These are phyloP conservation scores for Sitobion miscanthi DNA, from an alignment of 1,140 invertebrate species.

Conservation along the genomic window DNA sequence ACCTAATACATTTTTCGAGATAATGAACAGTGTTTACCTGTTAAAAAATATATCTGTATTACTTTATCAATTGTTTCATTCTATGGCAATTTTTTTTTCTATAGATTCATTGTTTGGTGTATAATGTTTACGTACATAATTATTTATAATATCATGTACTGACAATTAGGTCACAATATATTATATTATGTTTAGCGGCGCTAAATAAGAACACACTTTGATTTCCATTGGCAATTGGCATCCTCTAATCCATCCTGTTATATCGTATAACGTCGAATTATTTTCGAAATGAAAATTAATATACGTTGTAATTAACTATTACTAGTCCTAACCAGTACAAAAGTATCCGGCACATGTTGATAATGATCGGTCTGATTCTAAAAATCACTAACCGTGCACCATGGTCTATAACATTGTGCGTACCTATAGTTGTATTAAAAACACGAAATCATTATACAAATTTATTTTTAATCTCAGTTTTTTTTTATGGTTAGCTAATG, in stretches of 20 bases:
- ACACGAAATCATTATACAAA: slow-evolving; percentile 24
- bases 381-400: slow-evolving; percentile 36
- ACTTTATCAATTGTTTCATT: background rate
- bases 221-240: background rate
- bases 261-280: background rate
- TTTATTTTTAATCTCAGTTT: slow-evolving; percentile 13
- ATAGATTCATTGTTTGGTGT: background rate
- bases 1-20: background rate
- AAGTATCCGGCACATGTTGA: slow-evolving; percentile 35
- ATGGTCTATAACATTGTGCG: background rate
- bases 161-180: background rate
- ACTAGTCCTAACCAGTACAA: background rate
- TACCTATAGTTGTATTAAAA: background rate
- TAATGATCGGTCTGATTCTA: slow-evolving; percentile 36
- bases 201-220: background rate
- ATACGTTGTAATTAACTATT: slow-evolving; percentile 22
- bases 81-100: background rate
- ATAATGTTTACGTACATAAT: background rate
- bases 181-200: background rate
- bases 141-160: background rate
- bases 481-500: background rate
- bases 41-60: too few species aligned
- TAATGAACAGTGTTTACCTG: background rate
- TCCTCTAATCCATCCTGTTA: background rate
- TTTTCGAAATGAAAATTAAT: slow-evolving; percentile 8